Conservation (phyloP, 2,888 invertebrate genomes). For the Campoletis raptor region DNA sequence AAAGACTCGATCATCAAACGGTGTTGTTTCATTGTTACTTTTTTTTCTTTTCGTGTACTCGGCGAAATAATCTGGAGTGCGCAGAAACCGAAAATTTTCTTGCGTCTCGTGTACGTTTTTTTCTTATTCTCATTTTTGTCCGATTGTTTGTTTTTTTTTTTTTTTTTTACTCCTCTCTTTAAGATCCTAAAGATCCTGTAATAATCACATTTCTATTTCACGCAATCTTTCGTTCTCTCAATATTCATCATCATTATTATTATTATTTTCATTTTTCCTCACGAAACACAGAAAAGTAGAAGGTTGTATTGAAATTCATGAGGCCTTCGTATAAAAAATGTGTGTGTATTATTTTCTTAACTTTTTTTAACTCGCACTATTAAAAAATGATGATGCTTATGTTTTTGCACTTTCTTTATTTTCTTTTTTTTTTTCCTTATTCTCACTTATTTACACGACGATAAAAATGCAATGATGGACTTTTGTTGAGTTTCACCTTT, state of each 20-base stretch:
- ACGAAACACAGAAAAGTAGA: constrained; percentile 65
- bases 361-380: constrained; percentile 1
- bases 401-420: constrained; percentile 24
- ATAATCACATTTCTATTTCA: constrained; percentile 10
- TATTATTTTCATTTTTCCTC: constrained; percentile 51
- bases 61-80: constrained; percentile 27
- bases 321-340: constrained; percentile 73
- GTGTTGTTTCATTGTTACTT: not conserved
- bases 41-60: constrained; percentile 43
- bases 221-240: constrained; percentile 28
- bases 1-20: constrained; percentile 50
- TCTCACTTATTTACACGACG: constrained; percentile 80
- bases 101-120: not conserved
- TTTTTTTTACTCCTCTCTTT: not conserved
- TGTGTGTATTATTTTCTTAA: constrained; percentile 25
- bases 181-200: constrained; percentile 10
- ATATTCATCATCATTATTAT: not conserved
- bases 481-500: constrained; percentile 31
- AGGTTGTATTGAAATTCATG: constrained; percentile 70
- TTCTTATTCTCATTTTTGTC: not conserved
- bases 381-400: constrained; percentile 19
- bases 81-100: constrained; percentile 20
- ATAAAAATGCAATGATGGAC: constrained; percentile 80
- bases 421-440: constrained; percentile 52
- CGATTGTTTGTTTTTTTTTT: not conserved